phyloP scores from a whole-genome alignment of 1,140 invertebrate genomes.

The Drosophila mojavensis region DNA sequence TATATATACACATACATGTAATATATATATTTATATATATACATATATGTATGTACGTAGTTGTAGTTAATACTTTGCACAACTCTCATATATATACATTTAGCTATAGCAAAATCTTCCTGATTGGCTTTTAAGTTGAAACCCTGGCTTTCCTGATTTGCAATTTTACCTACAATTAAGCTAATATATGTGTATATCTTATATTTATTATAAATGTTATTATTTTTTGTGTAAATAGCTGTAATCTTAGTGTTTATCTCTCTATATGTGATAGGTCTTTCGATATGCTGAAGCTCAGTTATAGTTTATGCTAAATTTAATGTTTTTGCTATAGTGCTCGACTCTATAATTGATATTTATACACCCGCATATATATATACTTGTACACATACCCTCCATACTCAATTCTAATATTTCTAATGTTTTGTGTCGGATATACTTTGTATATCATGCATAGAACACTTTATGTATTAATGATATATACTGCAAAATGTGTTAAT shows the following conservation, averaged over 20 bases:
- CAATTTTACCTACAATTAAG: constrained; percentile 48
- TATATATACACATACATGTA: constrained; percentile 23
- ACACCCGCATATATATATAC: not conserved
- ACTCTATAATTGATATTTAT: constrained; percentile 12
- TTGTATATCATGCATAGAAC: not conserved
- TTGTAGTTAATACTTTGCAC: constrained; percentile 47
- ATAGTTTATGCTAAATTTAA: constrained; percentile 42
- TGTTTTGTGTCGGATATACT: not conserved
- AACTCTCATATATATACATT: constrained; percentile 48
- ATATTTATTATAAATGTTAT: constrained; percentile 1
- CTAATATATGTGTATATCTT: constrained; percentile 21
- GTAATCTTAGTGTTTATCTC: constrained; percentile 62
- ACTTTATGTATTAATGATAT: constrained; percentile 12
- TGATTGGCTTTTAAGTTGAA: constrained; percentile 28
- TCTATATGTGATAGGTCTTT: constrained; percentile 71
- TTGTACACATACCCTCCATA: constrained; percentile 14
- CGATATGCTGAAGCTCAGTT: constrained; percentile 67
- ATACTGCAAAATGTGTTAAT: constrained; percentile 9
- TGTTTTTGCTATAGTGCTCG: constrained; percentile 30
- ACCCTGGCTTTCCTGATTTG: constrained; percentile 20
- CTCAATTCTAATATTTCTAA: constrained; percentile 2
- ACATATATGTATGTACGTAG: constrained; percentile 48
- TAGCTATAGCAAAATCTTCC: constrained; percentile 1
- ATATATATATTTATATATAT: constrained; percentile 24
- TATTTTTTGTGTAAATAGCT: constrained; percentile 65